These are phyloP conservation scores for fruit fly (Drosophila melanogaster) DNA, from an alignment of 1,140 invertebrate species.

Conservation along the genomic window DNA sequence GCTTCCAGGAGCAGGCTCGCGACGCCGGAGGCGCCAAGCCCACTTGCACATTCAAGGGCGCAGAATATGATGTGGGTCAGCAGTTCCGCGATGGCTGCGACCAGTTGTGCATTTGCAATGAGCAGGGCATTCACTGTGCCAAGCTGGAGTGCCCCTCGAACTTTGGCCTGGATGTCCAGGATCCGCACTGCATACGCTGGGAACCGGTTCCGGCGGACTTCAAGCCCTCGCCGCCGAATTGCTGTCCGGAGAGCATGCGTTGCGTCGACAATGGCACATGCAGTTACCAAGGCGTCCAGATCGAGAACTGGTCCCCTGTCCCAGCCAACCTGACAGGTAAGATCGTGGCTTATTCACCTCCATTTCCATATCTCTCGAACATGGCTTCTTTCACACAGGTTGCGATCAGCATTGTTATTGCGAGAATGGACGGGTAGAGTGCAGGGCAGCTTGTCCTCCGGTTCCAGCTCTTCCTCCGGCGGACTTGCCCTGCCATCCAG, in stretches of 20 bases:
- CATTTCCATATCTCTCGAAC: constrained; percentile 16
- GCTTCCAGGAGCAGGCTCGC: constrained; percentile 66
- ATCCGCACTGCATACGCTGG: constrained; percentile 93
- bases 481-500: constrained; percentile 89
- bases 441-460: constrained; percentile 91
- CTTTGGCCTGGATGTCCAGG: constrained; percentile 92
- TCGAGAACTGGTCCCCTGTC: constrained; percentile 89
- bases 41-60: constrained; percentile 69
- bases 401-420: constrained; percentile 95
- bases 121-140: constrained; percentile 89
- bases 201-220: constrained; percentile 90
- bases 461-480: constrained; percentile 90
- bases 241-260: constrained; percentile 91
- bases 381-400: constrained; percentile 85
- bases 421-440: constrained; percentile 93
- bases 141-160: constrained; percentile 92
- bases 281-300: constrained; percentile 88
- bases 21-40: constrained; percentile 52
- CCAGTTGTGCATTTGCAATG: constrained; percentile 88
- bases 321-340: constrained; percentile 86
- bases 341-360: constrained; percentile 14
- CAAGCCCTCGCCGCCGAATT: constrained; percentile 90
- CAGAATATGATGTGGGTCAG: constrained; percentile 84
- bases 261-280: constrained; percentile 93
- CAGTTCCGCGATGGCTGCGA: constrained; percentile 92